A percentile compares a stretch with the other conserved stretches of the same genome.
Evolutionary conservation across 1,140 invertebrate species (phyloP).

Genomic region (Neodiprion fabricii): DNA sequence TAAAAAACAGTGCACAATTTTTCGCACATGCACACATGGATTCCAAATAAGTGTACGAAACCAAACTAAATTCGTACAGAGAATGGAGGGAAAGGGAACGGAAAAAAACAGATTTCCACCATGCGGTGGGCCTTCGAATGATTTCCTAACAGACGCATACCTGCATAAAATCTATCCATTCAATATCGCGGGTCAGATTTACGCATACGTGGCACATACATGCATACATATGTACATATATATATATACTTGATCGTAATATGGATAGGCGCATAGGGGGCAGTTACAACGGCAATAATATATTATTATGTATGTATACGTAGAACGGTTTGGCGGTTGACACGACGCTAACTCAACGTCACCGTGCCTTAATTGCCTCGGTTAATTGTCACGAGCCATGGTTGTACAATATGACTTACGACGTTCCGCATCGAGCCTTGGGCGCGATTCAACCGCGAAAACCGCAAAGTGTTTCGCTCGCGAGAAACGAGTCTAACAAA

Average conservation of each 20-base stretch:
- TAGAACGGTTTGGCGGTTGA: not conserved
- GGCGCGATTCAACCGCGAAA: not conserved
- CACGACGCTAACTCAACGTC: slow-evolving; percentile 4
- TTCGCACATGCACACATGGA: too few species aligned
- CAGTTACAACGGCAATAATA: not conserved
- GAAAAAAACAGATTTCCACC: too few species aligned
- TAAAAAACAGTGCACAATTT: too few species aligned
- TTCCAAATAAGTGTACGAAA: too few species aligned
- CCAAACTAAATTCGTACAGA: too few species aligned
- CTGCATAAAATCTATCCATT: too few species aligned
- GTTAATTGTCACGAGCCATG: not conserved
- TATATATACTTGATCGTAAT: not conserved
- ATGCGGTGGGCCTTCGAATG: too few species aligned
- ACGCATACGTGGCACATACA: not conserved
- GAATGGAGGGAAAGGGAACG: too few species aligned
- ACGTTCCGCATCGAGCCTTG: not conserved
- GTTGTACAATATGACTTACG: not conserved
- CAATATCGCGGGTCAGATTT: too few species aligned
- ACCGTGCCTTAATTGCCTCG: not conserved
- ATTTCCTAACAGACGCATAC: too few species aligned
- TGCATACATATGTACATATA: not conserved
- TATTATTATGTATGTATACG: not conserved
- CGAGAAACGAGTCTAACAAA: not conserved
- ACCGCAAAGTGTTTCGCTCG: not conserved
- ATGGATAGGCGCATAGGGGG: not conserved